phyloP scores from a whole-genome alignment of 30 jellyfish, hydroid and myxozoan species.

The Hydra vulgaris region DNA sequence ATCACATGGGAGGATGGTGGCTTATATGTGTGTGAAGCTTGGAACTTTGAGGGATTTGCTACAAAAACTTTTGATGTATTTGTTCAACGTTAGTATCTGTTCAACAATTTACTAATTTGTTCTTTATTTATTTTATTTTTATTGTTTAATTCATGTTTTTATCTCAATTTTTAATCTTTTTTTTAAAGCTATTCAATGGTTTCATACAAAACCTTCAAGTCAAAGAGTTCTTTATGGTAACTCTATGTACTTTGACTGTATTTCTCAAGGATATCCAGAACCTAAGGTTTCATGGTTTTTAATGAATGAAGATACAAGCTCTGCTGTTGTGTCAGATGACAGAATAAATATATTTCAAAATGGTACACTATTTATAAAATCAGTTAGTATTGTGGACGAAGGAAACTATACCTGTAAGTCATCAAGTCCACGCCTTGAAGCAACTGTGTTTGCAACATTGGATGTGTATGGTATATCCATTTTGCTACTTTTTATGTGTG shows the following conservation, averaged over 20 bases:
- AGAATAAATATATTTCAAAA: background rate
- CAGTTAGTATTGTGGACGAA: conserved; percentile 39
- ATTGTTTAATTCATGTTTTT: background rate
- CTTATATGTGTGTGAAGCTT: conserved; percentile 52
- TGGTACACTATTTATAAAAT: conserved; percentile 34
- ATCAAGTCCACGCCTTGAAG: conserved; percentile 61
- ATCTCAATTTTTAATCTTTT: background rate
- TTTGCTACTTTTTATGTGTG: too few relatives aligned
- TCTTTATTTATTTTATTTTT: background rate
- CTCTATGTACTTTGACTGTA: conserved; percentile 9
- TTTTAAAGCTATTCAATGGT: conserved; percentile 20
- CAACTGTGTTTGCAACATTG: conserved; percentile 53
- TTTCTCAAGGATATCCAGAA: conserved; percentile 19
- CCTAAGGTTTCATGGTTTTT: conserved; percentile 26
- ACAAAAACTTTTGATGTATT: conserved; percentile 31
- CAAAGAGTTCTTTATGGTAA: conserved; percentile 27
- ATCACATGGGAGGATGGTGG: conserved; percentile 77
- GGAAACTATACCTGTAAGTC: conserved; percentile 64
- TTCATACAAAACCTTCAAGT: conserved; percentile 10
- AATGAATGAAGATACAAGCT: background rate
- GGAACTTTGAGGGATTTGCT: conserved; percentile 64
- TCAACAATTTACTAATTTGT: background rate
- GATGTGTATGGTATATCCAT: conserved; percentile 62
- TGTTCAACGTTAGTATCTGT: conserved; percentile 52
- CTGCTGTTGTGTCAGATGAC: background rate